Conservation (phyloP, 2,113 vertebrate species). For the Calyptommatus sinebrachiatus region DNA sequence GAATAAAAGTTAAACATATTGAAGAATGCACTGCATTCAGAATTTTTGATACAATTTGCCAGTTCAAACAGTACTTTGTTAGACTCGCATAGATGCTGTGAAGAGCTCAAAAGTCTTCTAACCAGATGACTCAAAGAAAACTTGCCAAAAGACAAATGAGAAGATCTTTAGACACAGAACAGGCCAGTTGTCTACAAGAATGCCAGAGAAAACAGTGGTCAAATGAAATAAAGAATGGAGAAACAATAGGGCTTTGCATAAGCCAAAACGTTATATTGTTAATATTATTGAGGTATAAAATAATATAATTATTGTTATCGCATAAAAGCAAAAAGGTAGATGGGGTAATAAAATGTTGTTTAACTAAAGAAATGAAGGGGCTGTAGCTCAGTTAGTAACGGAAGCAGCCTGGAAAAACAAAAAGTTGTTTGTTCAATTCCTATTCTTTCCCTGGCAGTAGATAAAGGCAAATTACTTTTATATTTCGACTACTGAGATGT, state of each 20-base stretch:
- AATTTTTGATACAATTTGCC: not conserved
- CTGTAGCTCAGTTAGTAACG: too few relatives aligned
- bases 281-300: not conserved
- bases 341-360: not conserved
- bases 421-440: too few relatives aligned
- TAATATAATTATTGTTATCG: too few relatives aligned
- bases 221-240: not conserved
- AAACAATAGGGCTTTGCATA: not conserved
- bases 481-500: too few relatives aligned
- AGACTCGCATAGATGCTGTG: not conserved
- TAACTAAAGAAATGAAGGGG: not conserved
- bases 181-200: not conserved
- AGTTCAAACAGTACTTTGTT: conserved; percentile 18
- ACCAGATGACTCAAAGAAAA: conserved; percentile 24
- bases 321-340: not conserved
- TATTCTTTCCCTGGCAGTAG: too few relatives aligned
- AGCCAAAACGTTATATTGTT: not conserved
- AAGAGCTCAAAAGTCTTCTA: conserved; percentile 14
- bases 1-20: not conserved
- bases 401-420: too few relatives aligned
- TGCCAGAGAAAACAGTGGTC: conserved; percentile 18
- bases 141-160: conserved; percentile 14
- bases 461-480: too few relatives aligned
- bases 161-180: not conserved
- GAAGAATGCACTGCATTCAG: not conserved